Conservation (phyloP, 2,888 invertebrate genomes). For the Thereva unica region DNA sequence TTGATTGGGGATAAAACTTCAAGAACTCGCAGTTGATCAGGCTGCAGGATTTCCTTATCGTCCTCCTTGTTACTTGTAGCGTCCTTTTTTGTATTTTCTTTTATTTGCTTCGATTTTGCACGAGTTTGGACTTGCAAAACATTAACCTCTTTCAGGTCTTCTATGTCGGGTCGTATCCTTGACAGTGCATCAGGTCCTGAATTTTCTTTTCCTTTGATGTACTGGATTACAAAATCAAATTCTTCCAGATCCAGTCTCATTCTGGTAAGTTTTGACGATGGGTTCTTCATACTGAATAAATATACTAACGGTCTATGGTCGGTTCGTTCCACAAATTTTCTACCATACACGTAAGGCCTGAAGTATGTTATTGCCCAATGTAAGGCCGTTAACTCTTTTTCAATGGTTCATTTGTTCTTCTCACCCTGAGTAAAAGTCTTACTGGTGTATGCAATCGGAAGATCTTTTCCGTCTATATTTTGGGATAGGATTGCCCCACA, state of each 20-base stretch:
- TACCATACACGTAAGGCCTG: constrained; percentile 2
- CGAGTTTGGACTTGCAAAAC: background rate
- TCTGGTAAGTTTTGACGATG: constrained; percentile 1
- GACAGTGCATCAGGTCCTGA: background rate
- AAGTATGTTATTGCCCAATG: too few species aligned
- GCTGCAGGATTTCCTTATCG: background rate
- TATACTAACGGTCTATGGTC: background rate
- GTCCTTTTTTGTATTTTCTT: background rate
- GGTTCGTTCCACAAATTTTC: background rate
- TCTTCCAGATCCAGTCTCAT: too few species aligned
- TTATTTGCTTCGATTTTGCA: too few species aligned
- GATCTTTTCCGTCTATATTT: background rate
- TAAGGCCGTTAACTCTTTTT: constrained; percentile 1
- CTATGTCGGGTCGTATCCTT: constrained; percentile 2
- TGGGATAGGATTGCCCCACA: constrained; percentile 3
- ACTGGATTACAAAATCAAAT: background rate
- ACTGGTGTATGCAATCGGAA: background rate
- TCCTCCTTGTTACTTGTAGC: too few species aligned
- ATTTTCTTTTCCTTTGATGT: background rate
- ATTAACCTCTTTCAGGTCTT: background rate
- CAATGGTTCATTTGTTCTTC: background rate
- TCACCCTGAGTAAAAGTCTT: background rate
- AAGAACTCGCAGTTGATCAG: background rate
- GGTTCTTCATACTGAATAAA: background rate
- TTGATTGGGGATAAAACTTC: background rate